Evolutionary conservation across 2,888 invertebrate genomes (phyloP).

Genomic region (Brachyptera putata): DNA sequence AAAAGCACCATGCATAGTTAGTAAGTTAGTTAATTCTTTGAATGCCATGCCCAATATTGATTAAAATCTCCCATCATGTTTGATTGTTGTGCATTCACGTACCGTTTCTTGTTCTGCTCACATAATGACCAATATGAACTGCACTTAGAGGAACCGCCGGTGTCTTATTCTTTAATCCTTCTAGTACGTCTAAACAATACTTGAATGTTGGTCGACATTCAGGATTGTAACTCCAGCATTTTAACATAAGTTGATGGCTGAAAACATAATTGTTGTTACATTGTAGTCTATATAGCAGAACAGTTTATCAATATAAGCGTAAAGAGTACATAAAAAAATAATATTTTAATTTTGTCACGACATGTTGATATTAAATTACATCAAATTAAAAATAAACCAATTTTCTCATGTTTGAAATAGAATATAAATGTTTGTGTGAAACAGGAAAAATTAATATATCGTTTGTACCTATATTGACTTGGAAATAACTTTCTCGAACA

Average conservation of each 20-base stretch:
- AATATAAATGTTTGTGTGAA: no score
- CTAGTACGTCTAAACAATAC: constrained; percentile 65
- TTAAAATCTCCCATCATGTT: not conserved
- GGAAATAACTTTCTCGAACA: no score
- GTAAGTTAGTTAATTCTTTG: constrained; percentile 9
- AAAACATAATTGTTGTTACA: constrained; percentile 36
- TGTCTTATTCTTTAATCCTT: constrained; percentile 41
- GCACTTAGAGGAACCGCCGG: constrained; percentile 43
- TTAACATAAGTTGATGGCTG: constrained; percentile 79
- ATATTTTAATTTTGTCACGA: no score
- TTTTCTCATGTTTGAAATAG: no score
- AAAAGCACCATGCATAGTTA: constrained; percentile 24
- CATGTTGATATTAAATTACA: no score
- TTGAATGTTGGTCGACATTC: constrained; percentile 85
- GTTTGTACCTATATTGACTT: no score
- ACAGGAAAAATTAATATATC: no score
- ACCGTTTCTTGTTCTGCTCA: constrained; percentile 47
- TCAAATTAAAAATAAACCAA: no score
- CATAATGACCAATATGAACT: constrained; percentile 49
- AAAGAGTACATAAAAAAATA: no score
- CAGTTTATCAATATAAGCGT: no score
- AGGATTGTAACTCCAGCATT: constrained; percentile 83
- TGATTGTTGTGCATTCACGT: constrained; percentile 34
- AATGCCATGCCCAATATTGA: constrained; percentile 2
- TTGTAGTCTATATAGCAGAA: not conserved